Evolutionary conservation across 2,113 vertebrate genomes (phyloP).

Genomic region (Microcebus murinus): DNA sequence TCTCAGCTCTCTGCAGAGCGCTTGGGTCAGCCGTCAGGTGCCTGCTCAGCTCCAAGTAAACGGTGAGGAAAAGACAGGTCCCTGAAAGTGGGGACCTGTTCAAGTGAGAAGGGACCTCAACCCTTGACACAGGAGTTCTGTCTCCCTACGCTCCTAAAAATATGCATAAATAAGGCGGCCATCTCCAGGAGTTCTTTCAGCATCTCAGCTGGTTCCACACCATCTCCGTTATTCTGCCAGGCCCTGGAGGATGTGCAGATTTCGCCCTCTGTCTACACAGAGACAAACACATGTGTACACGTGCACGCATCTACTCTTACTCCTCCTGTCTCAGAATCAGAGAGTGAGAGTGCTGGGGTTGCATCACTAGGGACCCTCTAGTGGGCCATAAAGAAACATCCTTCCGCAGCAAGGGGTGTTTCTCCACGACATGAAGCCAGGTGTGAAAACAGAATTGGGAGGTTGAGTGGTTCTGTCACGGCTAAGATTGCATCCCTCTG

Average conservation of each 20-base stretch:
- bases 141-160: not conserved
- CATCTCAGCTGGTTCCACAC: not conserved
- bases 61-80: not conserved
- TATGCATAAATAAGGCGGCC: too few relatives aligned
- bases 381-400: not conserved
- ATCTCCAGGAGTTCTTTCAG: fast-evolving
- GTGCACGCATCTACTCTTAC: not conserved
- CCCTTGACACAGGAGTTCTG: fast-evolving
- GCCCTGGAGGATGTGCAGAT: not conserved
- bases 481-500: not conserved
- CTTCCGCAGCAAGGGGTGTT: not conserved
- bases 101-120: not conserved
- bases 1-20: not conserved
- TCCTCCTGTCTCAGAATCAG: not conserved
- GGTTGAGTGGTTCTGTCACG: not conserved
- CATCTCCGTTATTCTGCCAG: not conserved
- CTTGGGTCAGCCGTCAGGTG: not conserved
- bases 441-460: not conserved
- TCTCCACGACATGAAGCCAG: not conserved
- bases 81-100: not conserved
- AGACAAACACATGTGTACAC: too few relatives aligned
- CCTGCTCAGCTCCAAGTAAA: not conserved
- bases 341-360: not conserved
- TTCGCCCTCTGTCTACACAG: not conserved
- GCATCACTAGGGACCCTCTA: not conserved